Conservation (phyloP, 2,113 vertebrate genomes). For the Salvelinus alpinus region DNA sequence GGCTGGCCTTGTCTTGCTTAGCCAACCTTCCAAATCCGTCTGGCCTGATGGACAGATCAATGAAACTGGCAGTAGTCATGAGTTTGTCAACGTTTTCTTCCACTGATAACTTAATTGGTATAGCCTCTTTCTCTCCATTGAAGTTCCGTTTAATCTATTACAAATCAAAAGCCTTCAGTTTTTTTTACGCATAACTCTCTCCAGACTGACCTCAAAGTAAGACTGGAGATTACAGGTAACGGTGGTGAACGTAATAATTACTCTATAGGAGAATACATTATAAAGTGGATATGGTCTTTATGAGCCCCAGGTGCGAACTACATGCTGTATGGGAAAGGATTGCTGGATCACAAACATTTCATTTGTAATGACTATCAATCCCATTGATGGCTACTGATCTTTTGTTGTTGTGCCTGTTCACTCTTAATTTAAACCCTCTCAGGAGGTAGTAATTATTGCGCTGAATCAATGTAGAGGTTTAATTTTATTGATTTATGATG, state of each 20-base stretch:
- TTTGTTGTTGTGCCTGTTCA: too few species aligned
- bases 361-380: conserved; percentile 8
- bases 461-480: neutral
- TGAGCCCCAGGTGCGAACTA: conserved; percentile 6
- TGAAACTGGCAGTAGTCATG: too few species aligned
- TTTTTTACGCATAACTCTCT: too few species aligned
- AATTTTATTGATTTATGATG: neutral
- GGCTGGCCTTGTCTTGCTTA: too few species aligned
- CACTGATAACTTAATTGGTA: too few species aligned
- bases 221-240: neutral
- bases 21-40: too few species aligned
- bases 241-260: neutral
- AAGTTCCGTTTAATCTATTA: too few species aligned
- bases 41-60: too few species aligned
- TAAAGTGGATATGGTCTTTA: neutral
- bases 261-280: neutral
- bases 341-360: neutral
- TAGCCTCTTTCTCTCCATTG: too few species aligned
- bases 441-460: neutral
- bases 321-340: neutral
- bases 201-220: neutral
- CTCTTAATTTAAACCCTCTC: neutral
- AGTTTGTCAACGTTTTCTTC: too few species aligned
- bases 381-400: neutral
- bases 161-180: too few species aligned